These are phyloP conservation scores for Lordiphosa collinella DNA, from an alignment of 1,140 invertebrate genomes.

Conservation along the genomic window DNA sequence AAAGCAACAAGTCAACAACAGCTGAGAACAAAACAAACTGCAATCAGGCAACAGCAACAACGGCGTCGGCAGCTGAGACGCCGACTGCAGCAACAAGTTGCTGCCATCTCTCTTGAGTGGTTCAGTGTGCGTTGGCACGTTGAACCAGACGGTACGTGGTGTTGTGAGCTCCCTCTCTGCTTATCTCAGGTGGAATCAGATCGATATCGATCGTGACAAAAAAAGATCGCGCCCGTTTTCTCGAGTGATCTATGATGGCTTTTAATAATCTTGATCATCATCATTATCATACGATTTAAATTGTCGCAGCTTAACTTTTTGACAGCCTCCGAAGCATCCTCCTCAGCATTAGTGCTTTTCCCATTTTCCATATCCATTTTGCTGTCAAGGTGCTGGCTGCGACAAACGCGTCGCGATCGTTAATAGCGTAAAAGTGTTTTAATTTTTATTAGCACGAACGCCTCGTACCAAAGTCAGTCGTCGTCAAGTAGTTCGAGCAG, in stretches of 20 bases:
- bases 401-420: conserved; percentile 44
- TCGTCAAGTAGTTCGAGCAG: conserved; percentile 43
- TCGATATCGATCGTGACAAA: conserved; percentile 13
- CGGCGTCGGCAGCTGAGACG: conserved; percentile 21
- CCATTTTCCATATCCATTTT: conserved; percentile 23
- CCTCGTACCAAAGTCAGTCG: conserved; percentile 42
- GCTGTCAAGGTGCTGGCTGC: conserved; percentile 39
- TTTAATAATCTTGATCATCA: conserved; percentile 32
- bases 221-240: conserved; percentile 17
- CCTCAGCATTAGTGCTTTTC: conserved; percentile 15
- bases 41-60: conserved; percentile 52
- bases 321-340: conserved; percentile 38
- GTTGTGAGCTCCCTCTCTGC: not conserved
- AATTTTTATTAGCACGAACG: conserved; percentile 75
- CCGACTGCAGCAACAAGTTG: conserved; percentile 17
- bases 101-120: conserved; percentile 36
- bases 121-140: conserved; percentile 70
- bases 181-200: conserved; percentile 18
- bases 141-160: conserved; percentile 57
- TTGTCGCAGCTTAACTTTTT: conserved; percentile 37
- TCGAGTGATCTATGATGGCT: conserved; percentile 32
- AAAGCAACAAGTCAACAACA: conserved; percentile 61
- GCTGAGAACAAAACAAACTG: conserved; percentile 76
- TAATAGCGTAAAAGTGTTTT: conserved; percentile 75
- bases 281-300: conserved; percentile 19